These are phyloP conservation scores for Drosophila maculinotata DNA, from an alignment of 2,888 invertebrate species.

Conservation along the genomic window DNA sequence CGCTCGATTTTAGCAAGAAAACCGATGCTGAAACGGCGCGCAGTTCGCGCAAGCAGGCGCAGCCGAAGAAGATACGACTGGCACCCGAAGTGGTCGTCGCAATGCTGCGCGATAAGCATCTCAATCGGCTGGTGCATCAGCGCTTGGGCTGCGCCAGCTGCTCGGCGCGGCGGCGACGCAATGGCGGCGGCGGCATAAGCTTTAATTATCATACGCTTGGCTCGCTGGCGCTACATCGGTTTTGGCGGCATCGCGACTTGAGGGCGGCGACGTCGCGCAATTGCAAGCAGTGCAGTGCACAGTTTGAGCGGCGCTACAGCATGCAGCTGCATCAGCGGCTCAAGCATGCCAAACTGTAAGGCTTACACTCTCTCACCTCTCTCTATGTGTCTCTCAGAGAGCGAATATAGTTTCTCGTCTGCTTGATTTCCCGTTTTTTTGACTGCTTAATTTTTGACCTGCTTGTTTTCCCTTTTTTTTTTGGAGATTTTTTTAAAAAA, in stretches of 20 bases:
- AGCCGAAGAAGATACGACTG: slow-evolving; percentile 85
- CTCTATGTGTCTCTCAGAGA: neutral
- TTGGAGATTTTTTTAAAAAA: no score
- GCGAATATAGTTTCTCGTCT: slow-evolving; percentile 27
- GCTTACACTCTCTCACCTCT: neutral
- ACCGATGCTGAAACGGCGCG: slow-evolving; percentile 66
- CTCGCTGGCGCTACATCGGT: slow-evolving; percentile 86
- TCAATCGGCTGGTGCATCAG: slow-evolving; percentile 84
- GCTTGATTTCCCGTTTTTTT: no score
- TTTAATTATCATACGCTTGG: slow-evolving; percentile 86
- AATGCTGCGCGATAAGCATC: slow-evolving; percentile 84
- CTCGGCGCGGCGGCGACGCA: slow-evolving; percentile 53
- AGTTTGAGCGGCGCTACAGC: slow-evolving; percentile 80
- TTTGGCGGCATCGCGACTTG: slow-evolving; percentile 85
- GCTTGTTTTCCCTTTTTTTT: no score
- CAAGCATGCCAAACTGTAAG: slow-evolving; percentile 54
- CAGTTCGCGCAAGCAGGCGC: slow-evolving; percentile 86
- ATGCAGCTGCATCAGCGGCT: slow-evolving; percentile 81
- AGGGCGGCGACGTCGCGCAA: slow-evolving; percentile 14
- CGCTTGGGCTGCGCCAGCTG: slow-evolving; percentile 82
- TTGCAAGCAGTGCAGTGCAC: slow-evolving; percentile 75
- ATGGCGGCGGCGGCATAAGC: slow-evolving; percentile 72
- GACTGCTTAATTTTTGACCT: no score
- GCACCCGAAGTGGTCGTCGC: slow-evolving; percentile 82
- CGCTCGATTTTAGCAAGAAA: slow-evolving; percentile 82